Conservation (phyloP, 2,888 invertebrate species). For the Gasteruption jaculator region DNA sequence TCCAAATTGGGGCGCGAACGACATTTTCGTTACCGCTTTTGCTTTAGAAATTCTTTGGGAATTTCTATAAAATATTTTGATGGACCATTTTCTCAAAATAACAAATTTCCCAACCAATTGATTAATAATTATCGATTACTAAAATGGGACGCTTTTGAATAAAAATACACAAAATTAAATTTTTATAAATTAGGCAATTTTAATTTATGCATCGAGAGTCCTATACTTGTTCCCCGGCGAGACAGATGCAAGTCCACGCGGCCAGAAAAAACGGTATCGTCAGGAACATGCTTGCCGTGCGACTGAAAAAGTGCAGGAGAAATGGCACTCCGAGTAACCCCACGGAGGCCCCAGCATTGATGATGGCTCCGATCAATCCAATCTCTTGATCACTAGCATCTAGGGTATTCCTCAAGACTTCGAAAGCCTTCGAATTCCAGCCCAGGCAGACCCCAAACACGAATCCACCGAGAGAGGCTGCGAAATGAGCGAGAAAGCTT, state of each 20-base stretch:
- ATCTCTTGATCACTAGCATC: constrained; percentile 30
- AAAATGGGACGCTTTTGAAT: not conserved
- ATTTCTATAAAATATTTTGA: too few relatives aligned
- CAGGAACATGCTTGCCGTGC: constrained; percentile 27
- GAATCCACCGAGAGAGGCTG: constrained; percentile 42
- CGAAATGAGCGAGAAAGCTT: too few relatives aligned
- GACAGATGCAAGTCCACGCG: constrained; percentile 36
- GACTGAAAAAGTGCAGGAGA: constrained; percentile 26
- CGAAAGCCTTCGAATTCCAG: constrained; percentile 40
- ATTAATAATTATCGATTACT: too few relatives aligned
- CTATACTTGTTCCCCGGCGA: constrained; percentile 31
- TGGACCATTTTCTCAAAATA: too few relatives aligned
- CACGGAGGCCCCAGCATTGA: constrained; percentile 34
- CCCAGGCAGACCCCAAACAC: constrained; percentile 39
- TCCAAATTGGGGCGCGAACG: too few relatives aligned
- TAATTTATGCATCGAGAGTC: too few relatives aligned
- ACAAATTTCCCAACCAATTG: too few relatives aligned
- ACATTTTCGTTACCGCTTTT: too few relatives aligned
- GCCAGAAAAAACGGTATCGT: constrained; percentile 27
- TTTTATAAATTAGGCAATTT: not conserved
- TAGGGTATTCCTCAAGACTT: constrained; percentile 29
- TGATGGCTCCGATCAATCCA: constrained; percentile 31
- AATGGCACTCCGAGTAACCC: constrained; percentile 33
- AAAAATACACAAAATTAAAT: constrained; percentile 1
- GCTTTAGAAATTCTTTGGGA: too few relatives aligned